phyloP scores from a whole-genome alignment of 2,113 vertebrate species.

The Crocuta crocuta region DNA sequence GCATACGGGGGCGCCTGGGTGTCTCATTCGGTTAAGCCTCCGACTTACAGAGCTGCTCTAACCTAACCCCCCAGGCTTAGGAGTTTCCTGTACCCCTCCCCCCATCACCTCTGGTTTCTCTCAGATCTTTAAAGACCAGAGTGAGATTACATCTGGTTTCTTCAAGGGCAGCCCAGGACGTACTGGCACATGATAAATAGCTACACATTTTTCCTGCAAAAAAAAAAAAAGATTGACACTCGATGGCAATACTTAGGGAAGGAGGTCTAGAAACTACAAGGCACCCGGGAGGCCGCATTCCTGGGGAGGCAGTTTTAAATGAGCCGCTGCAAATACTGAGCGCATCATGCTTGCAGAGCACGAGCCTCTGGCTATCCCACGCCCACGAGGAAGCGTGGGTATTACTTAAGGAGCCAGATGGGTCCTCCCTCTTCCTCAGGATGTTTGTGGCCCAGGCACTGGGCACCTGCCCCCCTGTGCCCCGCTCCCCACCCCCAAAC shows the following conservation, averaged over 20 bases:
- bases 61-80: neutral
- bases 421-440: neutral
- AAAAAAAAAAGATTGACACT: neutral
- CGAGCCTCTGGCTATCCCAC: neutral
- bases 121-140: neutral
- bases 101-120: neutral
- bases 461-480: neutral
- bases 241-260: neutral
- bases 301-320: neutral
- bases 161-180: neutral
- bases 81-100: neutral
- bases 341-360: neutral
- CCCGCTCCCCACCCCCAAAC: neutral
- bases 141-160: neutral
- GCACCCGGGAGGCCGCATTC: neutral
- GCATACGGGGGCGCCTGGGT: neutral
- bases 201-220: neutral
- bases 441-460: neutral
- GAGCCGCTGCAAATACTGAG: neutral
- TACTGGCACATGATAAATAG: neutral
- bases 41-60: neutral
- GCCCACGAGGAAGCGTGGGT: neutral
- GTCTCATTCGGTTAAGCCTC: too few relatives aligned
- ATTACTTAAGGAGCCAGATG: neutral
- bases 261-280: neutral